A percentile compares a stretch with the other conserved stretches of the same genome.
These are phyloP conservation scores for Spodoptera frugiperda DNA, from an alignment of 1,140 invertebrate species.

Conservation along the genomic window DNA sequence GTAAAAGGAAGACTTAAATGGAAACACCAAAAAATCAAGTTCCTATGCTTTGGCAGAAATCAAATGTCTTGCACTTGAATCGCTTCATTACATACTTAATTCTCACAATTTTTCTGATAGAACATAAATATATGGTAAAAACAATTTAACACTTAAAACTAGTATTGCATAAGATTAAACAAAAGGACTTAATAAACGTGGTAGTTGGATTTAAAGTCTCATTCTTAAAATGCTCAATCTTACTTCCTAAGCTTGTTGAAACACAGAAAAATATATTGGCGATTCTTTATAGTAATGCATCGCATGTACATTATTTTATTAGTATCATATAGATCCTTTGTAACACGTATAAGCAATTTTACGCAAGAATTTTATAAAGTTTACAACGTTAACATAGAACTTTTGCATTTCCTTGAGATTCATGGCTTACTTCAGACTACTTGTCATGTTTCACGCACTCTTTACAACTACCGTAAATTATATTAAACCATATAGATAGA, in stretches of 20 bases:
- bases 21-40: constrained; percentile 56
- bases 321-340: constrained; percentile 15
- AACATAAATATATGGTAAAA: constrained; percentile 83
- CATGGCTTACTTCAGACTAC: constrained; percentile 54
- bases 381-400: constrained; percentile 54
- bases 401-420: constrained; percentile 65
- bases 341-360: constrained; percentile 36
- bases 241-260: constrained; percentile 61
- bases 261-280: constrained; percentile 42
- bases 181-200: constrained; percentile 68
- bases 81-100: constrained; percentile 48
- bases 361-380: constrained; percentile 33
- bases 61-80: constrained; percentile 66
- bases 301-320: constrained; percentile 25
- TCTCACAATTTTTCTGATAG: constrained; percentile 61
- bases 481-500: constrained; percentile 6
- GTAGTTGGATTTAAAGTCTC: constrained; percentile 65
- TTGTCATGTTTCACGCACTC: constrained; percentile 56
- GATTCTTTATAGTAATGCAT: constrained; percentile 17
- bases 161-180: constrained; percentile 85
- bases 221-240: constrained; percentile 59
- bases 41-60: constrained; percentile 76
- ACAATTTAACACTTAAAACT: constrained; percentile 86
- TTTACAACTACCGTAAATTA: constrained; percentile 30
- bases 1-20: constrained; percentile 71